These are phyloP conservation scores for Datnioides undecimradiatus DNA, from an alignment of 2,113 vertebrate species.

Conservation along the genomic window DNA sequence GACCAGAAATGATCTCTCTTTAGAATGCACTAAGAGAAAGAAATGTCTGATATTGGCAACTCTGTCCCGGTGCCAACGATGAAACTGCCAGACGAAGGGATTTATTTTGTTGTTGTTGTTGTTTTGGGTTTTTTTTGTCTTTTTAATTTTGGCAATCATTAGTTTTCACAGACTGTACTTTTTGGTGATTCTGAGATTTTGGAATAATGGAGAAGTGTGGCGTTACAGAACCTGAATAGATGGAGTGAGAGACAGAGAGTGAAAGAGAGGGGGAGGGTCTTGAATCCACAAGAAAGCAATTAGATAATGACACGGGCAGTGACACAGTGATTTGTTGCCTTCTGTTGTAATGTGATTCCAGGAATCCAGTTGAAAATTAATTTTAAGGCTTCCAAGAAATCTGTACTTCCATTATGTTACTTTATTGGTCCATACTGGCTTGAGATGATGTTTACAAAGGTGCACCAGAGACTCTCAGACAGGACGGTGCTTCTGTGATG, in stretches of 20 bases:
- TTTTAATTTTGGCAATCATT: background rate
- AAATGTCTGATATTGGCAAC: background rate
- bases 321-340: slow-evolving; percentile 58
- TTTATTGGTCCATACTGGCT: background rate
- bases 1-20: background rate
- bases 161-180: slow-evolving; percentile 10
- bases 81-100: slow-evolving; percentile 10
- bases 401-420: slow-evolving; percentile 6
- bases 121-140: background rate
- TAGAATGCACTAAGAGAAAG: background rate
- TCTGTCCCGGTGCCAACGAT: background rate
- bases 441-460: slow-evolving; percentile 11
- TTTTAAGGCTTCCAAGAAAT: slow-evolving; percentile 56
- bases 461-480: background rate
- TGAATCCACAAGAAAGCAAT: slow-evolving; percentile 48
- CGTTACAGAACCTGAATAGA: background rate
- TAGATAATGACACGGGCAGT: slow-evolving; percentile 56
- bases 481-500: background rate
- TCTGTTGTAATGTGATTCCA: slow-evolving; percentile 57
- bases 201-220: background rate
- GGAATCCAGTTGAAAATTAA: slow-evolving; percentile 53
- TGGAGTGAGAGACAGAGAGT: background rate
- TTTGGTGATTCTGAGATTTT: background rate
- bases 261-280: background rate
- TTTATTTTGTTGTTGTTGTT: too few species aligned